Conservation (phyloP, 2,888 invertebrate species). For the Nasonovia ribisnigri region DNA sequence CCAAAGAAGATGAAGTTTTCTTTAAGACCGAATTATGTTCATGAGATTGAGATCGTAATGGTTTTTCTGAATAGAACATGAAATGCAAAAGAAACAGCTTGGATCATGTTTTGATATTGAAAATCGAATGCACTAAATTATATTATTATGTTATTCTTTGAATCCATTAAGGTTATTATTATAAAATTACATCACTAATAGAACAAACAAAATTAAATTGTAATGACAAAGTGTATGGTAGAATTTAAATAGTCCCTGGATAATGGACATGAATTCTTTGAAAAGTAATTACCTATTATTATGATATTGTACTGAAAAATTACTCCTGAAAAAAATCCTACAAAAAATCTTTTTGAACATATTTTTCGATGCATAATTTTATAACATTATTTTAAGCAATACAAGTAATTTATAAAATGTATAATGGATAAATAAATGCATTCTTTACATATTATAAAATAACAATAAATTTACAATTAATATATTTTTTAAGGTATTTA, state of each 20-base stretch:
- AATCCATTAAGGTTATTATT: neutral
- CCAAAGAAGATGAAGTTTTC: neutral
- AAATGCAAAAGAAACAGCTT: neutral
- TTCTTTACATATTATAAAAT: neutral
- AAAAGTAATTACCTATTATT: neutral
- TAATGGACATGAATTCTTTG: neutral
- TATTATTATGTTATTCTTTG: neutral
- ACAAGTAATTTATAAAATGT: neutral
- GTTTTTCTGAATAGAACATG: constrained; percentile 7
- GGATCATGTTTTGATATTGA: constrained; percentile 22
- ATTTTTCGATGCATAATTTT: neutral
- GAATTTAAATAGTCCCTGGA: neutral
- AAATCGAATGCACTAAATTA: neutral
- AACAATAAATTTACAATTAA: neutral
- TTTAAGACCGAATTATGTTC: constrained; percentile 31
- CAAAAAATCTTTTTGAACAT: neutral
- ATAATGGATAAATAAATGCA: neutral
- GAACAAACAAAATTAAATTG: neutral
- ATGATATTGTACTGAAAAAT: neutral
- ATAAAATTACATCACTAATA: neutral
- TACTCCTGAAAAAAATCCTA: neutral
- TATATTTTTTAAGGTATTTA: no score
- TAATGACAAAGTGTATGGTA: neutral
- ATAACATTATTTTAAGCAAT: neutral
- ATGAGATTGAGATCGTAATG: constrained; percentile 31